Percentiles rank a stretch among this genome's conserved stretches.
phyloP scores from a whole-genome alignment of 2,888 invertebrate genomes.

The Dyspetes luteomarginatus region DNA sequence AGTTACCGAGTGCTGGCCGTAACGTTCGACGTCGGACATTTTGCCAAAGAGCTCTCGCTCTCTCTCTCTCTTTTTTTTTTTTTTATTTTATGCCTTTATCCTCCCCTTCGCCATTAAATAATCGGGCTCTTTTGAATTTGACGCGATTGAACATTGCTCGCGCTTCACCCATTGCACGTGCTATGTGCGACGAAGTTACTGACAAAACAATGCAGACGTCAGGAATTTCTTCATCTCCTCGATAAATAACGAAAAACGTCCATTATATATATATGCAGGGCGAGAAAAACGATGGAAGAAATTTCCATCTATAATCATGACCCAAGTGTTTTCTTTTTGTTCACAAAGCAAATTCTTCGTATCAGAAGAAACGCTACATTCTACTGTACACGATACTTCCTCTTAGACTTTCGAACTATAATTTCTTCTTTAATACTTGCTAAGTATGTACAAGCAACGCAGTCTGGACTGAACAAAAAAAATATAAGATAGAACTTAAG shows the following conservation, averaged over 20 bases:
- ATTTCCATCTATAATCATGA: not conserved
- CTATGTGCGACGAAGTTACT: not conserved
- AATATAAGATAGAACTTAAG: no score
- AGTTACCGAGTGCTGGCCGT: conserved; percentile 43
- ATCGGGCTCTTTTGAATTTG: conserved; percentile 12
- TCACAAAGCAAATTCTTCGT: not conserved
- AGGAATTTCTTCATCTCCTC: not conserved
- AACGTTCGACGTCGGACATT: conserved; percentile 54
- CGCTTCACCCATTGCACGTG: not conserved
- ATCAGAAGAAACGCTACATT: not conserved
- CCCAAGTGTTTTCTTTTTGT: not conserved
- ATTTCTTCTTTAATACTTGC: no score
- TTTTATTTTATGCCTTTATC: not conserved
- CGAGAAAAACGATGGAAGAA: not conserved
- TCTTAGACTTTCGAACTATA: no score
- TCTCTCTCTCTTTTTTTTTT: not conserved
- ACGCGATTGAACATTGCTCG: conserved; percentile 15
- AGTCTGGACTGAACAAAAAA: no score
- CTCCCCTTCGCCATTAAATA: conserved; percentile 8
- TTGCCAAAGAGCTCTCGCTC: conserved; percentile 17
- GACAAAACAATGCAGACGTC: not conserved
- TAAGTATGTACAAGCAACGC: no score
- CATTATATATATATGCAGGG: no score
- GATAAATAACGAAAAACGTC: not conserved
- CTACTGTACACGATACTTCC: not conserved